Percentiles rank a stretch among this genome's conserved stretches.
These are phyloP conservation scores for Hylaeus volcanicus DNA, from an alignment of 1,140 invertebrate genomes.

Conservation along the genomic window DNA sequence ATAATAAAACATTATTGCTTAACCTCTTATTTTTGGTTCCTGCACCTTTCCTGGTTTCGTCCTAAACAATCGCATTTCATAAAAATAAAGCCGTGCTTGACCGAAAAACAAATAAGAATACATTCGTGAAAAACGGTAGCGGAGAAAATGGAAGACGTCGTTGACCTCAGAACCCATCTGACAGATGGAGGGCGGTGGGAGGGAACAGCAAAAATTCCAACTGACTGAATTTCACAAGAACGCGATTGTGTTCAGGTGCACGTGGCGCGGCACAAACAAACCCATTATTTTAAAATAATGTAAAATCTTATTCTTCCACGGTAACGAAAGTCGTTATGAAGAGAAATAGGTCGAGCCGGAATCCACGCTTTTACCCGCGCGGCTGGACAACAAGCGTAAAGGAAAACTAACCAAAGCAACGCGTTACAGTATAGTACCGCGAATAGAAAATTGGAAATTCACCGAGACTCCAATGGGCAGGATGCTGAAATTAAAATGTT, in stretches of 20 bases:
- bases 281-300: constrained; percentile 42
- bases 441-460: constrained; percentile 39
- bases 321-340: constrained; percentile 34
- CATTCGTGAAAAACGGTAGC: no score
- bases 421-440: constrained; percentile 25
- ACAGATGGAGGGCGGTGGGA: background rate
- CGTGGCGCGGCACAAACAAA: constrained; percentile 27
- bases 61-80: no score
- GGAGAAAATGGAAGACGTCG: background rate
- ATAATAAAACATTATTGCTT: no score
- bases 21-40: no score
- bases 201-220: constrained; percentile 14
- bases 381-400: background rate
- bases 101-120: background rate
- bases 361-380: constrained; percentile 13
- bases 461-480: background rate
- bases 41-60: no score
- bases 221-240: background rate
- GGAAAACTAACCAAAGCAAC: background rate
- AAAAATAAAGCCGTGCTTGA: no score
- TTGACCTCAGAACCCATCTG: background rate
- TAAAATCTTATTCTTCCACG: constrained; percentile 33
- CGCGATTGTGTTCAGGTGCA: constrained; percentile 13
- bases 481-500: constrained; percentile 37
- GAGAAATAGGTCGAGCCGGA: constrained; percentile 32